Percentiles rank a stretch among this genome's conserved stretches.
Evolutionary conservation across 2,113 vertebrate species (phyloP).

Genomic region (Lophotis ruficrista): DNA sequence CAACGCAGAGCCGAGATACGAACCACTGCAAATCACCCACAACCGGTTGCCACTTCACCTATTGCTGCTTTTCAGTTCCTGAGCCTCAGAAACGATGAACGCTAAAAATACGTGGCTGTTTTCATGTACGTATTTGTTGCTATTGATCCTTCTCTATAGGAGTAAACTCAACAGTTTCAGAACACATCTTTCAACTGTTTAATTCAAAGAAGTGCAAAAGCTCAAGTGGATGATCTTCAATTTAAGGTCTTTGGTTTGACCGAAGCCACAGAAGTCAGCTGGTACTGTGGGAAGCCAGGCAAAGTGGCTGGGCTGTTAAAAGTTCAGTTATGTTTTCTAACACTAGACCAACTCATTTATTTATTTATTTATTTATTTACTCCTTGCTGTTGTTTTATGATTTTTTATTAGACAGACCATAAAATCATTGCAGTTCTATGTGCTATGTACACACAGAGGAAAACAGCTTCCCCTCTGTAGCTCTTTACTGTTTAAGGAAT

Average conservation of each 20-base stretch:
- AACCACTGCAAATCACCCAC: background rate
- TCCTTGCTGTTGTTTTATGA: background rate
- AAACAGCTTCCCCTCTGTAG: background rate
- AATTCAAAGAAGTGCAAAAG: background rate
- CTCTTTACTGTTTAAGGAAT: background rate
- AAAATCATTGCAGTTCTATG: background rate
- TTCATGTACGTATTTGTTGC: background rate
- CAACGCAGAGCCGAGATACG: background rate
- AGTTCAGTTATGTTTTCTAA: background rate
- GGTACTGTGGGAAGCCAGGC: background rate
- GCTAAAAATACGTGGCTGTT: background rate
- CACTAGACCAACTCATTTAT: background rate
- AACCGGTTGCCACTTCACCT: background rate
- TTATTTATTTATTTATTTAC: background rate
- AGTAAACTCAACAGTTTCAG: background rate
- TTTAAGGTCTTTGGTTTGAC: background rate
- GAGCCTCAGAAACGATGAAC: background rate
- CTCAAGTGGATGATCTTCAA: background rate
- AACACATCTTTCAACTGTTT: background rate
- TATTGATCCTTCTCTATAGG: rapidly evolving
- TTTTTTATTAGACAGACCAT: background rate
- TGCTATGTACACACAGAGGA: background rate
- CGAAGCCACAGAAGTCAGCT: background rate
- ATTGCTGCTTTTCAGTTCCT: background rate
- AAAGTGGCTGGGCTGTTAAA: background rate